phyloP scores from a whole-genome alignment of 2,888 invertebrate genomes.

The Mythimna lalbum region DNA sequence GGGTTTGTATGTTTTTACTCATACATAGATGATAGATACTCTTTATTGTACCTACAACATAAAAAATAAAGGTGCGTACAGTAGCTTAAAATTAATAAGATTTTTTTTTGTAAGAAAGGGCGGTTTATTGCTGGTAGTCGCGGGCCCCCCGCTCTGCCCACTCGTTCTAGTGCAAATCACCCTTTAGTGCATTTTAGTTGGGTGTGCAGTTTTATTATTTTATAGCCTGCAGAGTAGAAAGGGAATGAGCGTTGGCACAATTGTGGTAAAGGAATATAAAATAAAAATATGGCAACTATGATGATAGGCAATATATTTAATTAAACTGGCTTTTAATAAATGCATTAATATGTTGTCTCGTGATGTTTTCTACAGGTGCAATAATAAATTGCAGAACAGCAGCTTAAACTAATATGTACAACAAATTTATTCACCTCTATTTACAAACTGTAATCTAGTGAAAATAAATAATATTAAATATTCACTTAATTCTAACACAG shows the following conservation, averaged over 20 bases:
- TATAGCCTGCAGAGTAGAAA: neutral
- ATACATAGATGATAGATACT: too few species aligned
- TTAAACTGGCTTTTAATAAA: constrained; percentile 79
- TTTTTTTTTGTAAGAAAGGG: too few species aligned
- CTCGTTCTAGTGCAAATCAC: too few species aligned
- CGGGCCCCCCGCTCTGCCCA: too few species aligned
- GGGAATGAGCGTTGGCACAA: neutral
- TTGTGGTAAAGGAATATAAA: neutral
- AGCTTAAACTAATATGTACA: constrained; percentile 82
- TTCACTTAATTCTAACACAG: constrained; percentile 66
- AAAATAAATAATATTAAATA: constrained; percentile 85
- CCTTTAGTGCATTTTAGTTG: too few species aligned
- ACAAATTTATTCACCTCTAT: constrained; percentile 73
- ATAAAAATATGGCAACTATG: constrained; percentile 36
- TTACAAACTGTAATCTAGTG: constrained; percentile 77
- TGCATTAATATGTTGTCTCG: constrained; percentile 76
- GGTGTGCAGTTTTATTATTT: neutral
- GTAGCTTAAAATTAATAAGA: too few species aligned
- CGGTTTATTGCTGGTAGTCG: too few species aligned
- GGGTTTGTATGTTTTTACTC: too few species aligned
- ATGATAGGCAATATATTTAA: constrained; percentile 71
- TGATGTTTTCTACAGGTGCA: constrained; percentile 61
- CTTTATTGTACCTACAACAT: too few species aligned
- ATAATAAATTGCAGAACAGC: constrained; percentile 59
- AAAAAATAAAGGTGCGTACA: too few species aligned